Conservation (phyloP, 2,888 invertebrate genomes). For the Drosophila recens region DNA sequence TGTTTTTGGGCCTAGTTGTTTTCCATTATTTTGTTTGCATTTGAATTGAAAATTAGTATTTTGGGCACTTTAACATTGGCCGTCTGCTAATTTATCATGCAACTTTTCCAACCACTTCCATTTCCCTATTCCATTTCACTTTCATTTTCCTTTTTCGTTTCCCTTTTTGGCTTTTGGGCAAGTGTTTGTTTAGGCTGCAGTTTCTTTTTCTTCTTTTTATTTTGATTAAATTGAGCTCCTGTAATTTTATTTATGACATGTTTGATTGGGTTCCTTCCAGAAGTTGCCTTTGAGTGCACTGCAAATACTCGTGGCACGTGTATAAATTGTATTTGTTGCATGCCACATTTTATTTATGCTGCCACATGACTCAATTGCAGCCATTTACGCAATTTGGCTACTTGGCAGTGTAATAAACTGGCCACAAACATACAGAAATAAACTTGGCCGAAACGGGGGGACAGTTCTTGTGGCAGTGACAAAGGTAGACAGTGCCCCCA, state of each 20-base stretch:
- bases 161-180: conserved; percentile 33
- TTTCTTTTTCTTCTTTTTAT: conserved; percentile 37
- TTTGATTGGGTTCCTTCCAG: conserved; percentile 65
- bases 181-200: conserved; percentile 74
- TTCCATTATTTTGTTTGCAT: conserved; percentile 81
- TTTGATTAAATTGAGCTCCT: conserved; percentile 40
- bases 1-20: conserved; percentile 57
- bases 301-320: conserved; percentile 55
- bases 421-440: conserved; percentile 48
- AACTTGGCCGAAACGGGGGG: conserved; percentile 28
- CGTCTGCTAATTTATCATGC: conserved; percentile 75
- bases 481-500: conserved; percentile 44
- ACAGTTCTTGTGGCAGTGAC: conserved; percentile 35
- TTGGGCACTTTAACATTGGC: conserved; percentile 69
- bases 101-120: conserved; percentile 46
- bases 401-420: conserved; percentile 74
- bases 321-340: conserved; percentile 26
- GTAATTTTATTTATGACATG: conserved; percentile 80
- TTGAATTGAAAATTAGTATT: conserved; percentile 82
- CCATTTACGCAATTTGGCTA: conserved; percentile 70
- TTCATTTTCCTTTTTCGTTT: conserved; percentile 28
- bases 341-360: conserved; percentile 60
- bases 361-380: conserved; percentile 77
- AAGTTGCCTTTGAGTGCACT: conserved; percentile 31
- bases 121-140: conserved; percentile 12